Percentiles rank a stretch among this genome's conserved stretches.
Conservation (phyloP, 1,140 invertebrate genomes). For the Drosophila orosa region DNA sequence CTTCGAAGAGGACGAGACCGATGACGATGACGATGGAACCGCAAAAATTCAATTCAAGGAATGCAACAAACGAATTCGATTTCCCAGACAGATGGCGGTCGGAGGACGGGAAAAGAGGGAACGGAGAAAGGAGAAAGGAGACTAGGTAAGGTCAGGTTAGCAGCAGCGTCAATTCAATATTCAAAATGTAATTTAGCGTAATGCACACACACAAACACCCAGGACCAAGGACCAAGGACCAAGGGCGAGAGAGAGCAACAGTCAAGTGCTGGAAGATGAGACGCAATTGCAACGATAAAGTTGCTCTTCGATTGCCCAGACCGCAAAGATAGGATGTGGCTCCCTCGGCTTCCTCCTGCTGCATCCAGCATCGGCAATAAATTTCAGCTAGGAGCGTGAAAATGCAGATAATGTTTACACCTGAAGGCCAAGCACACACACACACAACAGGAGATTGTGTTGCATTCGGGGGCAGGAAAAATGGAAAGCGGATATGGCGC, state of each 20-base stretch:
- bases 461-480: conserved; percentile 2
- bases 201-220: conserved; percentile 59
- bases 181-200: conserved; percentile 83
- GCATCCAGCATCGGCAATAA: conserved; percentile 46
- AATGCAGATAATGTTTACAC: conserved; percentile 73
- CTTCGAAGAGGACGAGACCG: not conserved
- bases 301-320: conserved; percentile 57
- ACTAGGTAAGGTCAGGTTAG: conserved; percentile 27
- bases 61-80: conserved; percentile 59
- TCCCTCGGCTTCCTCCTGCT: not conserved
- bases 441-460: conserved; percentile 20
- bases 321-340: conserved; percentile 40
- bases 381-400: conserved; percentile 60
- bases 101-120: too few species aligned
- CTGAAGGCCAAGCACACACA: conserved; percentile 57
- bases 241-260: conserved; percentile 21
- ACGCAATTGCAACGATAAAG: conserved; percentile 75
- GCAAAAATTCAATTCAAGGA: conserved; percentile 73
- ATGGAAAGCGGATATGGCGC: conserved; percentile 57
- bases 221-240: conserved; percentile 2
- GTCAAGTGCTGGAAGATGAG: conserved; percentile 58
- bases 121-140: not conserved
- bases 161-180: conserved; percentile 73
- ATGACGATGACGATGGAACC: conserved; percentile 41
- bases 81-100: conserved; percentile 33